phyloP scores from a whole-genome alignment of 2,797 vertebrate genomes.

The Bucorvus abyssinicus region DNA sequence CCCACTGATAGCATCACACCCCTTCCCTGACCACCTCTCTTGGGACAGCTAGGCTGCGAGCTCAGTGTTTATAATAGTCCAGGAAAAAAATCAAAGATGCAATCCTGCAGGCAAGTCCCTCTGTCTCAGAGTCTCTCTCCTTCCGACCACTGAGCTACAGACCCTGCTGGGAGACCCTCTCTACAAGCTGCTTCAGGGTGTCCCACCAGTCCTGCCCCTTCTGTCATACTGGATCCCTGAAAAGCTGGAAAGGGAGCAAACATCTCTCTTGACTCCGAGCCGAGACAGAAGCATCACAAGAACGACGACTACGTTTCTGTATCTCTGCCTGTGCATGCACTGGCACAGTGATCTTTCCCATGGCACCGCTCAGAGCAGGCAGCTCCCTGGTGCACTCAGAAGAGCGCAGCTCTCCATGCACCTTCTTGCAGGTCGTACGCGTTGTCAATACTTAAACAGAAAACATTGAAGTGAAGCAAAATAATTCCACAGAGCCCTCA shows the following conservation, averaged over 20 bases:
- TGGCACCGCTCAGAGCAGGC: fast-evolving
- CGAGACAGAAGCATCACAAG: not conserved
- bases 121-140: not conserved
- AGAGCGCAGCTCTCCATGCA: not conserved
- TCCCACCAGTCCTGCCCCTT: not conserved
- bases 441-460: not conserved
- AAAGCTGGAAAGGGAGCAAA: not conserved
- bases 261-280: not conserved
- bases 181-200: not conserved
- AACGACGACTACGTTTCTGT: not conserved
- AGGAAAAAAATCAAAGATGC: not conserved
- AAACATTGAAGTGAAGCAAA: not conserved
- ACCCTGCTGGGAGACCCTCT: not conserved
- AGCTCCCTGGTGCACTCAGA: not conserved
- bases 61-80: not conserved
- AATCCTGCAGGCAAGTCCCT: not conserved
- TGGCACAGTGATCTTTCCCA: not conserved
- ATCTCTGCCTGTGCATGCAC: fast-evolving
- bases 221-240: not conserved
- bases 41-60: not conserved
- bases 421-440: not conserved
- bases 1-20: not conserved
- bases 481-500: not conserved
- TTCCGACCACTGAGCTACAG: not conserved
- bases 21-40: not conserved